Conservation (phyloP, 2,113 vertebrate genomes). For the Paramormyrops kingsleyae region DNA sequence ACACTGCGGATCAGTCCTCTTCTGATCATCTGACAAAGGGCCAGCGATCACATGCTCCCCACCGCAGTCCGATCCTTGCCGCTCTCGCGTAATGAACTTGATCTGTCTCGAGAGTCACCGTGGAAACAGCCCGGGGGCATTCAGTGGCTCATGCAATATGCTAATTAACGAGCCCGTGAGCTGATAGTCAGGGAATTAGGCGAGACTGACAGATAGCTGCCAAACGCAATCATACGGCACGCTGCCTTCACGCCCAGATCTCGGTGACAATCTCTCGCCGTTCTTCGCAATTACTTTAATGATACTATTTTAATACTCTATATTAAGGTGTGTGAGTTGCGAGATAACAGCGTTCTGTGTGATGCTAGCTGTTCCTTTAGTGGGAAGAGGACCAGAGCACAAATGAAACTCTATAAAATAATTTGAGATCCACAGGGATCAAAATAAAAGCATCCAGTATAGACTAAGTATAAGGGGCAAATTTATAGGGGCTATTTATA, state of each 20-base stretch:
- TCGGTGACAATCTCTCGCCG: background rate
- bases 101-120: conserved; percentile 23
- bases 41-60: conserved; percentile 25
- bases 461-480: background rate
- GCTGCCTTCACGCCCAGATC: background rate
- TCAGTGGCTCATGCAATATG: conserved; percentile 1
- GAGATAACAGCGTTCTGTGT: background rate
- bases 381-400: background rate
- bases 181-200: conserved; percentile 7
- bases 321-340: background rate
- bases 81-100: conserved; percentile 22
- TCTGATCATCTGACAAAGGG: conserved; percentile 16
- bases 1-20: conserved; percentile 10
- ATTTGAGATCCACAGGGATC: background rate
- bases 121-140: conserved; percentile 8
- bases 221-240: background rate
- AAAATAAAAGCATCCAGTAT: background rate
- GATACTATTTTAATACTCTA: background rate
- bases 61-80: conserved; percentile 20
- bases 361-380: background rate
- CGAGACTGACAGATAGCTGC: background rate
- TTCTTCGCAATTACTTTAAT: background rate
- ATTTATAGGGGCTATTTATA: background rate
- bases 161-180: conserved; percentile 20
- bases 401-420: background rate